phyloP scores from a whole-genome alignment of 1,140 invertebrate genomes.

The Latrodectus geometricus region DNA sequence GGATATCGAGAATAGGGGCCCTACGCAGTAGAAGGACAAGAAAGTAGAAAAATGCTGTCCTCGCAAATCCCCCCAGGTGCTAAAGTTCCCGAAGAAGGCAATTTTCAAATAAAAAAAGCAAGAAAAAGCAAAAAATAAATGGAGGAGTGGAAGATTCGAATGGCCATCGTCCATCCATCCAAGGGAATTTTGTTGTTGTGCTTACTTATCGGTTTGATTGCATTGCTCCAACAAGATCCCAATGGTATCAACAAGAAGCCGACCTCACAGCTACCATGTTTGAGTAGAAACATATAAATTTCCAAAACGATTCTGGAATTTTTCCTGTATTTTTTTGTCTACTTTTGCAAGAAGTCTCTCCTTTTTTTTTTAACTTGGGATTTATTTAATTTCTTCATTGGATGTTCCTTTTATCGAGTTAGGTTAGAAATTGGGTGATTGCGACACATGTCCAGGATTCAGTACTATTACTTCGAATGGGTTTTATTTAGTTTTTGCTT shows the following conservation, averaged over 20 bases:
- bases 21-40: background rate
- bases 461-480: too few species aligned
- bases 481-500: too few species aligned
- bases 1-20: background rate
- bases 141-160: background rate
- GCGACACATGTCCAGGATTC: background rate
- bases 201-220: slow-evolving; percentile 41
- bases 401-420: background rate
- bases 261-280: background rate
- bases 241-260: background rate
- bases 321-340: background rate
- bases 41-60: background rate
- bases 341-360: background rate
- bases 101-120: slow-evolving; percentile 5
- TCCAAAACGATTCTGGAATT: background rate
- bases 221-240: slow-evolving; percentile 19
- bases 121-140: background rate
- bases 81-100: slow-evolving; percentile 27
- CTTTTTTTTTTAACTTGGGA: background rate
- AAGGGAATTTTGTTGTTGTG: slow-evolving; percentile 10
- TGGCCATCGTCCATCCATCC: slow-evolving; percentile 4
- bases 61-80: slow-evolving; percentile 1
- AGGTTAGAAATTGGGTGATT: background rate
- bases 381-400: slow-evolving; percentile 21
- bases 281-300: background rate